A percentile compares a stretch with the other conserved stretches of the same genome.
These are phyloP conservation scores for Gymnogyps californianus DNA, from an alignment of 2,113 vertebrate genomes.

Conservation along the genomic window DNA sequence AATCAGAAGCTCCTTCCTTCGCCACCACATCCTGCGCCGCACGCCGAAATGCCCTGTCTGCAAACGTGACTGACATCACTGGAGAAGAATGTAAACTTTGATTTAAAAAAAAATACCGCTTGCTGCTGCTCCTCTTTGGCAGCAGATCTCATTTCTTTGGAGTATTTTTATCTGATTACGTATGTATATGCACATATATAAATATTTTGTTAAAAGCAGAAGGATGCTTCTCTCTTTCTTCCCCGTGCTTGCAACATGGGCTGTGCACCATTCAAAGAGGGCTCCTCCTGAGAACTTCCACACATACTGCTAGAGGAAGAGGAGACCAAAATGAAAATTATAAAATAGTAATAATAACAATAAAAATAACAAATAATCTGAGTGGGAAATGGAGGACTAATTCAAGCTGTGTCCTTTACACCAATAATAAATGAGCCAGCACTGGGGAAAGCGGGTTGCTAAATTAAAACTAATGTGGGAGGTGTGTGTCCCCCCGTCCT, in stretches of 20 bases:
- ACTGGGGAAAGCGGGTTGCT: conserved; percentile 34
- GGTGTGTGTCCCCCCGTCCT: not conserved
- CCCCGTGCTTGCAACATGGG: not conserved
- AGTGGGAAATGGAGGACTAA: conserved; percentile 53
- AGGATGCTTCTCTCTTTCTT: not conserved
- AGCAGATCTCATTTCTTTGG: conserved; percentile 2
- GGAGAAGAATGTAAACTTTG: conserved; percentile 51
- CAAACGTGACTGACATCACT: conserved; percentile 37
- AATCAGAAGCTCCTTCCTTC: not conserved
- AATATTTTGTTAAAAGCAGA: conserved; percentile 53
- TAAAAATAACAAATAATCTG: conserved; percentile 57
- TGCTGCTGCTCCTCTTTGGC: conserved; percentile 16
- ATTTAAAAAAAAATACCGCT: not conserved
- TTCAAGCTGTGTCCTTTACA: conserved; percentile 63
- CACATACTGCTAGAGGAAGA: not conserved
- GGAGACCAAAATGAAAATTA: not conserved
- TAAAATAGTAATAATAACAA: conserved; percentile 32
- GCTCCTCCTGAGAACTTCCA: not conserved
- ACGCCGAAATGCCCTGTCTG: not conserved
- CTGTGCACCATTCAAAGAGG: not conserved
- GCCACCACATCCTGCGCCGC: rapidly evolving
- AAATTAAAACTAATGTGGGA: conserved; percentile 66
- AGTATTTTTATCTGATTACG: conserved; percentile 36
- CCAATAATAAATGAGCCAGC: conserved; percentile 68
- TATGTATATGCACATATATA: conserved; percentile 48